These are phyloP conservation scores for Lineus longissimus DNA, from an alignment of 1,140 invertebrate genomes.

Conservation along the genomic window DNA sequence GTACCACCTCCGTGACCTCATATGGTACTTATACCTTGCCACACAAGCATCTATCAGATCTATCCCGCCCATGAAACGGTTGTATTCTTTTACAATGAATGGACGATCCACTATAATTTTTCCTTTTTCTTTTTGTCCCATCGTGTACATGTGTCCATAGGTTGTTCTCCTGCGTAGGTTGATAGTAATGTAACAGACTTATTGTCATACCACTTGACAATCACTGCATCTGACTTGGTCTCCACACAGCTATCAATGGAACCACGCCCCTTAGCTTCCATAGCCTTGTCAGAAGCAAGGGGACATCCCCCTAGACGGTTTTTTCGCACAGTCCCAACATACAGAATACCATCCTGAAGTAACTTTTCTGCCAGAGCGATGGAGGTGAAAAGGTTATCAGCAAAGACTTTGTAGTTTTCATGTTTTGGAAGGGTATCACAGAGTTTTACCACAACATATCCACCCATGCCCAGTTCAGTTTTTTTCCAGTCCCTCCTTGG, in stretches of 20 bases:
- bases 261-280: slow-evolving; percentile 21
- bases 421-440: neutral
- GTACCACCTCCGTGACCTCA: slow-evolving; percentile 39
- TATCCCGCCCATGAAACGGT: slow-evolving; percentile 50
- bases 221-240: slow-evolving; percentile 13
- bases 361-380: slow-evolving; percentile 1
- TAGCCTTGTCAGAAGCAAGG: slow-evolving; percentile 21
- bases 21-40: slow-evolving; percentile 28
- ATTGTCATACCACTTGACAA: too few relatives aligned
- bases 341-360: neutral
- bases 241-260: slow-evolving; percentile 17
- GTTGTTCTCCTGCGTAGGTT: slow-evolving; percentile 19
- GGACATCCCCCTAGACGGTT: slow-evolving; percentile 16
- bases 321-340: slow-evolving; percentile 21
- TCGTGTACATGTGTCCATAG: slow-evolving; percentile 15
- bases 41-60: slow-evolving; percentile 39
- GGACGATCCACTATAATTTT: slow-evolving; percentile 41
- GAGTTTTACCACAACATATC: neutral
- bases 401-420: too few relatives aligned
- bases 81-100: slow-evolving; percentile 45
- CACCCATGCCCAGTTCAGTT: slow-evolving; percentile 11
- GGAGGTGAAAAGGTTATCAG: slow-evolving; percentile 14
- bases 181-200: slow-evolving; percentile 23
- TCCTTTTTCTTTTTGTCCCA: slow-evolving; percentile 27
- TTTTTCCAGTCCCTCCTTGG: slow-evolving; percentile 17